Evolutionary conservation across 2,888 invertebrate genomes (phyloP).

Genomic region (Colostygia pectinataria): DNA sequence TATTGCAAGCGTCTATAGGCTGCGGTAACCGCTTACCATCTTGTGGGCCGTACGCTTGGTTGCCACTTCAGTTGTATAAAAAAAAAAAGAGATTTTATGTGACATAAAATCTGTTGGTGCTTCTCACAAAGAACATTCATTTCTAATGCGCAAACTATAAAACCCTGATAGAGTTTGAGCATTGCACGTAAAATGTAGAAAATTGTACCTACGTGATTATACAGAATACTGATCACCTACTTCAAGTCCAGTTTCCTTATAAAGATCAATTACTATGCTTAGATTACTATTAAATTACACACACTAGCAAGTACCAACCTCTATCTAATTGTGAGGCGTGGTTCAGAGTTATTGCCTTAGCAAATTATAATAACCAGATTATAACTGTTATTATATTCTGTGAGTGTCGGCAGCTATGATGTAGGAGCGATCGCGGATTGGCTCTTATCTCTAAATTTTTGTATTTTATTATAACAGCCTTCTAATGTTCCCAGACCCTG

Average conservation of each 20-base stretch:
- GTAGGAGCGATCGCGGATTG: not conserved
- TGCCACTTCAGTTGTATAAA: no score
- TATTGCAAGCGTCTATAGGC: no score
- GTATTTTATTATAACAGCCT: no score
- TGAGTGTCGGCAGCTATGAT: conserved; percentile 2
- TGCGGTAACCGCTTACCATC: no score
- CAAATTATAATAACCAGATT: conserved; percentile 31
- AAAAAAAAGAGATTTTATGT: no score
- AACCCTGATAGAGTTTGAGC: no score
- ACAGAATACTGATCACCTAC: conserved; percentile 18
- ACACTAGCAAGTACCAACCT: conserved; percentile 45
- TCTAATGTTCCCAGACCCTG: no score
- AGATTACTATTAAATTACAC: conserved; percentile 24
- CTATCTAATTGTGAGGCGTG: conserved; percentile 32
- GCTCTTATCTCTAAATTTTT: no score
- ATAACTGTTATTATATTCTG: conserved; percentile 5
- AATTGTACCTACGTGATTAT: conserved; percentile 17
- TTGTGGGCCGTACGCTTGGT: no score
- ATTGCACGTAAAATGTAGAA: conserved; percentile 7
- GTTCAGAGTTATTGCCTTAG: conserved; percentile 30
- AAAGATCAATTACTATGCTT: conserved; percentile 42
- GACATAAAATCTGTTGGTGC: no score
- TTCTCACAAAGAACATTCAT: no score
- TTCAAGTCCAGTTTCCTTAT: conserved; percentile 46
- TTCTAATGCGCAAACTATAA: no score